Conservation (phyloP, 1,140 invertebrate genomes). For the Micrasema longulum region DNA sequence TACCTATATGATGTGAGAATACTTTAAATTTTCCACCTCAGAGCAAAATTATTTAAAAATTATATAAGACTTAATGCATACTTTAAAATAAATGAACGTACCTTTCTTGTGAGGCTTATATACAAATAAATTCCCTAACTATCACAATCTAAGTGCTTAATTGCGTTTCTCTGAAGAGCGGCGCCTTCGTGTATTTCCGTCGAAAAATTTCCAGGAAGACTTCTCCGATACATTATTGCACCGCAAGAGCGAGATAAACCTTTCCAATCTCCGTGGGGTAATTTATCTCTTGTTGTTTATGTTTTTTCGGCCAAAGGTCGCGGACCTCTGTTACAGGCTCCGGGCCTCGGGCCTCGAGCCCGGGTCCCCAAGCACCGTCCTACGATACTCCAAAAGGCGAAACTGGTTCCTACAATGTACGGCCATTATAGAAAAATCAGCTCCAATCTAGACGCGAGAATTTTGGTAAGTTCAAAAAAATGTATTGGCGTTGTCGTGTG, state of each 20-base stretch:
- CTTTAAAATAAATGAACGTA: too few relatives aligned
- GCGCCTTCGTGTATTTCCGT: not conserved
- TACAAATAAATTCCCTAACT: not conserved
- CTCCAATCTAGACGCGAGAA: slow-evolving; percentile 12
- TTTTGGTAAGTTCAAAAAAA: too few relatives aligned
- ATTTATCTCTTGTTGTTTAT: slow-evolving; percentile 43
- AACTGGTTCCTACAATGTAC: slow-evolving; percentile 3
- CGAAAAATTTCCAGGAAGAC: slow-evolving; percentile 27
- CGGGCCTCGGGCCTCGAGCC: too few relatives aligned
- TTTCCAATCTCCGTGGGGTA: slow-evolving; percentile 28
- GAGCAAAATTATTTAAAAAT: too few relatives aligned
- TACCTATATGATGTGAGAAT: too few relatives aligned
- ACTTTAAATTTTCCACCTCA: too few relatives aligned
- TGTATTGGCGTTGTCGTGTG: too few relatives aligned
- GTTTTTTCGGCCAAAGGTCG: slow-evolving; percentile 46
- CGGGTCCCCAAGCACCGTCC: too few relatives aligned
- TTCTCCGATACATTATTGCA: slow-evolving; percentile 14
- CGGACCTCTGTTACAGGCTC: slow-evolving; percentile 33
- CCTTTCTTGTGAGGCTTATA: too few relatives aligned
- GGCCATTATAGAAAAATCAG: slow-evolving; percentile 18
- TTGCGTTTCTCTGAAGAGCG: not conserved
- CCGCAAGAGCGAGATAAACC: slow-evolving; percentile 18
- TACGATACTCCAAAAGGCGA: not conserved
- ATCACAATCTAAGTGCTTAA: not conserved
- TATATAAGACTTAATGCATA: too few relatives aligned